Evolutionary conservation across 2,113 vertebrate genomes (phyloP), one percentile per base, ranked within the genome.

Genomic region (Pyxicephalus adspersus): DNA sequence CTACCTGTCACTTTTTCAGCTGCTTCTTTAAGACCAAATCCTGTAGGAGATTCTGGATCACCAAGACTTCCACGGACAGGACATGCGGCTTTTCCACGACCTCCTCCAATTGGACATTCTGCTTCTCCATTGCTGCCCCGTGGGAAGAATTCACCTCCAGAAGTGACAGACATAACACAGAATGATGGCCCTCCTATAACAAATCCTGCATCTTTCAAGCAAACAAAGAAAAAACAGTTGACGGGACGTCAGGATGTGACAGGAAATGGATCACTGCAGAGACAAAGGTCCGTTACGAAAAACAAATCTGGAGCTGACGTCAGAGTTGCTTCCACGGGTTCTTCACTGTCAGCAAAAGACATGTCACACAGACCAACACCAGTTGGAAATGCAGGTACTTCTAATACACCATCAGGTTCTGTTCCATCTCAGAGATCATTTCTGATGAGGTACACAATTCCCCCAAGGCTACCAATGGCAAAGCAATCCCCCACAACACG

Each of bases 31-130:
- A 75, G 80, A 64, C 80, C 80, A 75, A 75, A 54, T 45, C 80
- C 80, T 29, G 50, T 82, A 28, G 80, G 80, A 64, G 71, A 82
- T 75, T 82, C 80, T 34, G 80, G 80, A 20, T 82, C 80, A 45
- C 80, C 80, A 58, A 65, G 80, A 18, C 70, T 82, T 38, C 57
- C 80, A 64, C 63, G 60, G 5, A 55, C 51, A 58, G 28, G 52
- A 66, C 80, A 82, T 3, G 28, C 52, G 45, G 50, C 70, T 66
- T 82, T 82, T 23, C 80, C 80, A 65, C 60, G 80, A 17, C 80
- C 80, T 54, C 22, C 80, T 50, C 70, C 80, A 28, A 82, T 82
- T 28, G 80, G 80, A 15, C 80, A 82, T 58, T 74, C 80, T 45
- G 61, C 70, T 57, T 82, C 80, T 75, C 80, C 80, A 57, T 75